phyloP scores from a whole-genome alignment of 2,888 invertebrate species.

The Brenthis ino region DNA sequence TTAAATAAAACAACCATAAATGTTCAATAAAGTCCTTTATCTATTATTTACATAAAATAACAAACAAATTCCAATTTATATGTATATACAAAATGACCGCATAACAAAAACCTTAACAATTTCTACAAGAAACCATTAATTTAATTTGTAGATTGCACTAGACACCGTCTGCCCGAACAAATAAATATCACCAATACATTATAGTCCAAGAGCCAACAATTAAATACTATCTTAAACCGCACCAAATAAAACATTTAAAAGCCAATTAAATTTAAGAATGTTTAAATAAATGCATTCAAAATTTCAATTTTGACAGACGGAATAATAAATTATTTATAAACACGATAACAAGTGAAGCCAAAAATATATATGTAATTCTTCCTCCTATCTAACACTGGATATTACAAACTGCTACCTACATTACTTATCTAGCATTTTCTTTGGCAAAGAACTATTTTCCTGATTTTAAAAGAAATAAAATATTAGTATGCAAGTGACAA shows the following conservation, averaged over 20 bases:
- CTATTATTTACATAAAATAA: conserved; percentile 79
- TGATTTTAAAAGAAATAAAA: background rate
- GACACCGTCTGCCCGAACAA: conserved; percentile 34
- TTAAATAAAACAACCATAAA: conserved; percentile 45
- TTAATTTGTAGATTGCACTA: conserved; percentile 40
- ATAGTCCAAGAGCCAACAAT: background rate
- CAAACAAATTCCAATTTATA: conserved; percentile 66
- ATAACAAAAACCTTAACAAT: conserved; percentile 65
- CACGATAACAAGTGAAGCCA: conserved; percentile 30
- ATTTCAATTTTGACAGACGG: conserved; percentile 22
- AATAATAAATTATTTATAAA: conserved; percentile 2
- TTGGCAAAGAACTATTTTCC: conserved; percentile 38
- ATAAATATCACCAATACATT: conserved; percentile 3
- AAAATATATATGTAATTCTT: conserved; percentile 31
- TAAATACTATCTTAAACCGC: background rate
- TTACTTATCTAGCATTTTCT: conserved; percentile 42
- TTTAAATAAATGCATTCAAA: conserved; percentile 8
- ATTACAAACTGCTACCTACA: conserved; percentile 43
- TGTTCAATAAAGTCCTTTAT: conserved; percentile 69
- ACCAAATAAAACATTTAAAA: background rate
- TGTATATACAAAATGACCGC: conserved; percentile 67
- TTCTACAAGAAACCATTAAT: conserved; percentile 51
- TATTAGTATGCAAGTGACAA: too few relatives aligned
- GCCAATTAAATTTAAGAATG: conserved; percentile 1
- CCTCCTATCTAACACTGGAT: conserved; percentile 39